phyloP scores from a whole-genome alignment of 2,888 invertebrate genomes.

The Perdita meconis region DNA sequence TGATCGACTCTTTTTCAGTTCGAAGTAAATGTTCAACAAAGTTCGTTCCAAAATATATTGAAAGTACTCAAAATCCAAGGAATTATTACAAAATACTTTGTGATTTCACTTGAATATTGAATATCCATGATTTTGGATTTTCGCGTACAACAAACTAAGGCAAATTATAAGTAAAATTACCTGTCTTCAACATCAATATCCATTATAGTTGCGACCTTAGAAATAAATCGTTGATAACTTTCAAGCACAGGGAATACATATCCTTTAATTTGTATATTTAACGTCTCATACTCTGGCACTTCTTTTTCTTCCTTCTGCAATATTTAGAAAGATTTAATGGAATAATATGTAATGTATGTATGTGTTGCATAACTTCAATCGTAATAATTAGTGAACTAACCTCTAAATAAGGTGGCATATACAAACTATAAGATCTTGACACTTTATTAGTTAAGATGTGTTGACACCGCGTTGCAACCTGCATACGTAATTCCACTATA shows the following conservation, averaged over 20 bases:
- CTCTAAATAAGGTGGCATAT: slow-evolving; percentile 91
- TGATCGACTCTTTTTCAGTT: no score
- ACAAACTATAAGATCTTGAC: slow-evolving; percentile 79
- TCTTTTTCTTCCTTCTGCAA: slow-evolving; percentile 88
- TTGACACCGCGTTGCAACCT: slow-evolving; percentile 35
- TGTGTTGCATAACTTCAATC: neutral
- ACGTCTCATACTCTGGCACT: slow-evolving; percentile 89
- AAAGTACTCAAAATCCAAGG: no score
- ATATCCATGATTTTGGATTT: neutral
- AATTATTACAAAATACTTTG: neutral
- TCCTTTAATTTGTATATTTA: slow-evolving; percentile 92
- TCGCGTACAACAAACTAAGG: neutral
- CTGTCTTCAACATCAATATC: slow-evolving; percentile 91
- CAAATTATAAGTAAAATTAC: slow-evolving; percentile 81
- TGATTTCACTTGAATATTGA: neutral
- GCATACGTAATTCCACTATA: slow-evolving; percentile 17
- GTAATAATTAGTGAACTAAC: slow-evolving; percentile 83
- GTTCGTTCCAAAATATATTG: no score
- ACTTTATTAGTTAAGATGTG: slow-evolving; percentile 12
- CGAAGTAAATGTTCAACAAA: no score
- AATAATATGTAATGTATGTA: neutral
- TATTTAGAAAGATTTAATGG: slow-evolving; percentile 34
- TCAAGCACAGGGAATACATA: slow-evolving; percentile 94
- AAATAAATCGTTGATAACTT: slow-evolving; percentile 91
- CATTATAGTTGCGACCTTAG: slow-evolving; percentile 89